These are phyloP conservation scores for Apotomis capreana DNA, from an alignment of 2,888 invertebrate genomes.

Conservation along the genomic window DNA sequence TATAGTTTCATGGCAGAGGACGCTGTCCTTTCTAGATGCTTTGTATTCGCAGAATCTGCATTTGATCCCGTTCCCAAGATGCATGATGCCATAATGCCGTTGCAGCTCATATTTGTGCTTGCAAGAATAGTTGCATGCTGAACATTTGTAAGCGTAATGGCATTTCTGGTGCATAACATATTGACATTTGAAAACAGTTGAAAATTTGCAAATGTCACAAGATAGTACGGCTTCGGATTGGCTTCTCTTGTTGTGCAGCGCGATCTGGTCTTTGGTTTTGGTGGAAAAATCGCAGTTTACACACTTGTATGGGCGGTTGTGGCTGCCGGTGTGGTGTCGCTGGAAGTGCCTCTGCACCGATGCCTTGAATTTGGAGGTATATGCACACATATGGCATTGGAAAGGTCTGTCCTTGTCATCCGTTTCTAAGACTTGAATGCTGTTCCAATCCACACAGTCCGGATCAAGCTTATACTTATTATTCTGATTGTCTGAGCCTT, in stretches of 20 bases:
- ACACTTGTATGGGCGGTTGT: slow-evolving; percentile 66
- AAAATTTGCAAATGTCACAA: slow-evolving; percentile 58
- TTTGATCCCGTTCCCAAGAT: slow-evolving; percentile 61
- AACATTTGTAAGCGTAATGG: slow-evolving; percentile 64
- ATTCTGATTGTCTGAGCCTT: slow-evolving; percentile 3
- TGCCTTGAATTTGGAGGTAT: slow-evolving; percentile 65
- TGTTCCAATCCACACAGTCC: slow-evolving; percentile 60
- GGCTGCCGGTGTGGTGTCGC: slow-evolving; percentile 62
- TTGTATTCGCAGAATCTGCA: slow-evolving; percentile 64
- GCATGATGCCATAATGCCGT: slow-evolving; percentile 58
- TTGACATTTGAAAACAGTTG: slow-evolving; percentile 63
- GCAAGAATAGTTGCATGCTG: slow-evolving; percentile 58
- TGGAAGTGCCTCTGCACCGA: slow-evolving; percentile 70
- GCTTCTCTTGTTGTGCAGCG: slow-evolving; percentile 68
- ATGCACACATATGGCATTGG: slow-evolving; percentile 63
- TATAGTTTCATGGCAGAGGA: slow-evolving; percentile 61
- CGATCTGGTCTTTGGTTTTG: slow-evolving; percentile 71
- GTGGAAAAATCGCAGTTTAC: slow-evolving; percentile 68
- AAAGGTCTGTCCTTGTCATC: slow-evolving; percentile 60
- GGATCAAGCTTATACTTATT: slow-evolving; percentile 61
- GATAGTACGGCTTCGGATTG: slow-evolving; percentile 48
- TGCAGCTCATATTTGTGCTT: slow-evolving; percentile 65
- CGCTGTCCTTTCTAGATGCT: slow-evolving; percentile 58
- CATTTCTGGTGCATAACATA: slow-evolving; percentile 62
- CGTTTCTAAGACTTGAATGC: slow-evolving; percentile 61